Base-by-base conservation (phyloP, 2,888 invertebrate genomes). In the Catocala fraxini region DNA sequence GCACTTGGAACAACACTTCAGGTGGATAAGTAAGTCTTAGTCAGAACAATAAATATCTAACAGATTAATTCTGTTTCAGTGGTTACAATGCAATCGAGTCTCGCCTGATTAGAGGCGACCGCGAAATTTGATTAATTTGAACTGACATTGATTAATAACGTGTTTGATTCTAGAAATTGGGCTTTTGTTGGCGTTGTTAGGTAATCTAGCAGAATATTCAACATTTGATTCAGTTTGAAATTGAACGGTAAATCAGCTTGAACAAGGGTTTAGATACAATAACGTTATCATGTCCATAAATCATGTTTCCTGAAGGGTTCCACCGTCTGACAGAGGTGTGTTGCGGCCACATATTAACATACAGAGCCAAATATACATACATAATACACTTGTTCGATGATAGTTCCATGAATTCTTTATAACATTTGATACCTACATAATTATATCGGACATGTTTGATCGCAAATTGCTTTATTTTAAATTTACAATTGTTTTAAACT, bases 61-160 rank as follows among this genome's bases (percentile, higher is more conserved):
- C 25, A 45, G 3, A 62, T 51, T 43, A 57, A 47, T 57, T 58
- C 34, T 43, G 35, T 11, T 39, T 47, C 42, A 59, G 11, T 34
- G 6, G 33, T 34, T 39, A 10, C 15, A 34, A 46, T 57, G 25
- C 33, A 61, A 55, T 51, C 42, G 13, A 56, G 15, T 56, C 35
- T 45, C 41, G 25, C 46, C 25, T 63, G 49, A 52, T 59, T 47
- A 54, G 11, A 46, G 13, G 34, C 13, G 46, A 45, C n/a, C 46
- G 34, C 34, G 13, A 51, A 39, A 57, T 43, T 43, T 45, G 7
- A 59, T 52, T 47, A 49, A 60, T 55, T 51, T 54, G 39, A 33
- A 11, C 12, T 49, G 51, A 42, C 42, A 42, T 47, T 63, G 63
- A 48, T 41, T 53, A 39, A 49, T 52, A 54, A 45, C 45, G 43